Base-by-base conservation (phyloP, 2,888 invertebrate genomes). In the Cataglyphis albicans region DNA sequence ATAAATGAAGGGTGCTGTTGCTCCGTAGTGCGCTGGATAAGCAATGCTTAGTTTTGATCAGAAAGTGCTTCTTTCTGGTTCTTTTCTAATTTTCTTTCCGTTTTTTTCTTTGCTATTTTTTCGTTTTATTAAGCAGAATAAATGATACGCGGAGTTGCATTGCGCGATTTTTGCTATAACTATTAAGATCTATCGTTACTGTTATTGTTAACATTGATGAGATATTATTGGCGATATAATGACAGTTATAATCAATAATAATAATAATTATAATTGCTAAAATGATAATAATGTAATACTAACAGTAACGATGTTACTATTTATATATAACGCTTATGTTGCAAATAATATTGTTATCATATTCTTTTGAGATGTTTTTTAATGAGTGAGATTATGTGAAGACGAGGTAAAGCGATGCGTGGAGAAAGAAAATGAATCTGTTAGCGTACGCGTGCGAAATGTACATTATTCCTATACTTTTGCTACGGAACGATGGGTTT, bases 381-480 rank as follows among this genome's bases (percentile, higher is more conserved):
- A 18, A 48, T 48, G 82, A 65, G 55, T 67, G 84, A 68, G 76
- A 80, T 52, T 67, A 59, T 38, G 63, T 25, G 25, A 52, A 72
- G 52, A 52, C 48, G 48, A 59, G 48, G 10, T 68, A 29, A 64
- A 84, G 76, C 63, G 70, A 86, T 68, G 85, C 83, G 81, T 65
- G 78, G 25, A 7, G 18, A 35, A 44, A 59, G 25, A 80, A 59
- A 59, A 41, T 29, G 7, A 44, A 32, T 25, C 41, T 18, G 15
- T 18, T 48, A 18, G 18, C 48, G 18, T 18, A 48, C 15, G 10
- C 6, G 3, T 21, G 38, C 21, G 57, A 86, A 75, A 84, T 89
- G 86, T 90, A 90, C 76, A 88, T 91, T 89, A 86, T 89, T 88
- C 83, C 83, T 85, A n/a, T 52, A 85, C 83, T 38, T 29, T 35